These are phyloP conservation scores for Macheiramphus alcinus DNA, from an alignment of 2,113 vertebrate genomes.

Conservation along the genomic window DNA sequence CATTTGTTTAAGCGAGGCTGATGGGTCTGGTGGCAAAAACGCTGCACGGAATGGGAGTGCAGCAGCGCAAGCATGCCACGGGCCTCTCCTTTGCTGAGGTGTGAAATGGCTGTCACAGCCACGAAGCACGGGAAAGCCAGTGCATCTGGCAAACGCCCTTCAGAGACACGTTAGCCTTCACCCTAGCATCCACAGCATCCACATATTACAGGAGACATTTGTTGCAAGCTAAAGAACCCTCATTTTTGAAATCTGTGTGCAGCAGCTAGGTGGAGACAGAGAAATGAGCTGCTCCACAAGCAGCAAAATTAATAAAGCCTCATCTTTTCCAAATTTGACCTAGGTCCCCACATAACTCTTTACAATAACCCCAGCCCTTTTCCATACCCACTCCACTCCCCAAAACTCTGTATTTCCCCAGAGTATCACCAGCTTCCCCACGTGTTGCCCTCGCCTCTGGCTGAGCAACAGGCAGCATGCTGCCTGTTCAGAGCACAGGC, in stretches of 20 bases:
- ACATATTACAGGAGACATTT: neutral
- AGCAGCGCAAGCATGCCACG: fast-evolving
- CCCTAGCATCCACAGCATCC: neutral
- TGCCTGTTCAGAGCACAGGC: neutral
- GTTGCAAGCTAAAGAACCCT: neutral
- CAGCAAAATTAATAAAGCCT: neutral
- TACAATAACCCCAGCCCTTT: neutral
- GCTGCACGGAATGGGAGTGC: fast-evolving
- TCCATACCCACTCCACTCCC: neutral
- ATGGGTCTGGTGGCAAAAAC: neutral
- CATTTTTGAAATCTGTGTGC: fast-evolving
- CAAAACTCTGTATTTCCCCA: neutral
- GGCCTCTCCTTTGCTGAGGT: neutral
- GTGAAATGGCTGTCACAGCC: neutral
- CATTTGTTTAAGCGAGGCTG: neutral
- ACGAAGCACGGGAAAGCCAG: neutral
- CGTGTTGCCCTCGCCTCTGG: neutral
- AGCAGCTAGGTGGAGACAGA: neutral
- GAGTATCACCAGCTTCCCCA: neutral
- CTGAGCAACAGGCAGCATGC: neutral
- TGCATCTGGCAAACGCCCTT: neutral
- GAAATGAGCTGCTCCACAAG: neutral
- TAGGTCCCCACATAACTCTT: neutral
- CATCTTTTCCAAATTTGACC: neutral
- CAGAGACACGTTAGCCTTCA: neutral